Evolutionary conservation across 2,113 vertebrate species (phyloP), one percentile per base, ranked within the genome.

Genomic region (Toxostoma redivivum): DNA sequence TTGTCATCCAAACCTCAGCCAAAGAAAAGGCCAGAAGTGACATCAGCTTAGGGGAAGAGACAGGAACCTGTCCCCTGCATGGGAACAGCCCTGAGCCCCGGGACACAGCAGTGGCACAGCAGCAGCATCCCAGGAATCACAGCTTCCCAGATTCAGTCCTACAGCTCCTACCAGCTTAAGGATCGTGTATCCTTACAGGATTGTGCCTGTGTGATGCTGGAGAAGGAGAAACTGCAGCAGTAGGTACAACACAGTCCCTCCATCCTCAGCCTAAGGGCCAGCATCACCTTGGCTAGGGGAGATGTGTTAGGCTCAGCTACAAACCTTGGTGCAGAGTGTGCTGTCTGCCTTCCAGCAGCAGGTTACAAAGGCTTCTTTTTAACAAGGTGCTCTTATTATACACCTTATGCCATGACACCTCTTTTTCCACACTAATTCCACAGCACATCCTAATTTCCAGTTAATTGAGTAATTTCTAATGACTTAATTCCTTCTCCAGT

Each of bases 261-360:
- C 51, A 47, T 21, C 23, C 70, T 40, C 77, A 91, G 0, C 35
- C 47, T 18, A 33, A 53, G 20, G 70, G 37, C 35, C 70, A 88
- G 12, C 23, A 25, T 11, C 28, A 13, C 53, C 30, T 71, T 53
- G 35, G 44, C 65, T 33, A 15, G 17, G 5, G 6, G 47, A 60
- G 11, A 21, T 1, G 0, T 1, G 0, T 57, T 1, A 51, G 45
- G 56, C 17, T 37, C 76, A 28, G 44, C 40, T 11, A 20, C 3
- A 0, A 5, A 1, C 9, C 33, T n/a, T 13, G n/a, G 62, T 42
- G 9, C 54, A 70, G 28, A 37, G 28, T 6, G 12, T 8, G 14
- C 19, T 4, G 0, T 11, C 61, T 62, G 54, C 61, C 80, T 65
- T n/a, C 61, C n/a, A 56, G 48, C 74, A 45, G 54, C 61, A 71